Evolutionary conservation across 2,888 invertebrate genomes (phyloP).

Genomic region (Phengaris alcon): DNA sequence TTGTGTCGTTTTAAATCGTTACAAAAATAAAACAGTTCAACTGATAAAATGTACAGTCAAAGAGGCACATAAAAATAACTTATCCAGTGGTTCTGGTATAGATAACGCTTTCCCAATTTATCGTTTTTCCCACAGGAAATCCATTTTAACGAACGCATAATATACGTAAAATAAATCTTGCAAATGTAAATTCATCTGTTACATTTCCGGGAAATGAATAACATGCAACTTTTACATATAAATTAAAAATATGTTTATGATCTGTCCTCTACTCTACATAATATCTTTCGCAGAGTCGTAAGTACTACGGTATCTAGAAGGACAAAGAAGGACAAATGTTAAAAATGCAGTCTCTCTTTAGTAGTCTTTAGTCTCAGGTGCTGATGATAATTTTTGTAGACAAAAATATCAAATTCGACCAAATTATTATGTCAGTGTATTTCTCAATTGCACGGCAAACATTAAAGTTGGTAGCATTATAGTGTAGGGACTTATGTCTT

Average conservation of each 20-base stretch:
- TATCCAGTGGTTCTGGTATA: not conserved
- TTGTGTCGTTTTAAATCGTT: not conserved
- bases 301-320: too few relatives aligned
- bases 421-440: too few relatives aligned
- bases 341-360: too few relatives aligned
- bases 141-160: conserved; percentile 11
- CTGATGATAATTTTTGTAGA: too few relatives aligned
- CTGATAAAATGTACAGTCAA: conserved; percentile 8
- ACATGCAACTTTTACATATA: not conserved
- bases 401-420: too few relatives aligned
- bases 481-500: too few relatives aligned
- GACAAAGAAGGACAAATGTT: too few relatives aligned
- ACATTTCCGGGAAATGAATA: not conserved
- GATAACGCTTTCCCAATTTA: conserved; percentile 9
- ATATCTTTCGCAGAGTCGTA: too few relatives aligned
- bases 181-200: conserved; percentile 4
- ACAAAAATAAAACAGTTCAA: conserved; percentile 2
- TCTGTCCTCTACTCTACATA: not conserved
- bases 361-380: too few relatives aligned
- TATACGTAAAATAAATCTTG: conserved; percentile 17
- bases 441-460: too few relatives aligned
- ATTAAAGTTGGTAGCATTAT: too few relatives aligned
- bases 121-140: conserved; percentile 17
- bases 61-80: not conserved
- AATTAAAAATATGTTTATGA: conserved; percentile 5